Conservation (phyloP, 2,797 vertebrate species). For the Emydoidea blandingii region DNA sequence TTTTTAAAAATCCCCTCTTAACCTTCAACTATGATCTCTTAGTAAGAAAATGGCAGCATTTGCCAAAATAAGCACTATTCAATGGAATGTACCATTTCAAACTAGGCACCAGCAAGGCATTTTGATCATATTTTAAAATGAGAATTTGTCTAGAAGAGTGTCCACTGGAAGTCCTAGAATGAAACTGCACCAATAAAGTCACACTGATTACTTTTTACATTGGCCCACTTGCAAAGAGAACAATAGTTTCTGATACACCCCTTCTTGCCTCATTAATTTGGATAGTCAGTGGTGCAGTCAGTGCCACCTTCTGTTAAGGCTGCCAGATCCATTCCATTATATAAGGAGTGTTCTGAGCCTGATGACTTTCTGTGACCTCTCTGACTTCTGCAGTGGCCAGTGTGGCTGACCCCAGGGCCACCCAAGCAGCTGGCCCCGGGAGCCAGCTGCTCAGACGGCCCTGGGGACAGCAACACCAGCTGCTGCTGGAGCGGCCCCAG, state of each 20-base stretch:
- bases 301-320: not conserved
- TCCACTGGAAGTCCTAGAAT: not conserved
- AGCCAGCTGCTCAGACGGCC: no score
- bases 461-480: no score
- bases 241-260: not conserved
- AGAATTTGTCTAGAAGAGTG: not conserved
- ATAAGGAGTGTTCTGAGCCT: no score
- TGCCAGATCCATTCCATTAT: not conserved
- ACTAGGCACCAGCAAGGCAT: accelerated
- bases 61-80: not conserved
- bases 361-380: no score
- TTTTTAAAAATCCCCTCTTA: not conserved
- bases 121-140: not conserved
- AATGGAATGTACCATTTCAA: not conserved
- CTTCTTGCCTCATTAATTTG: not conserved
- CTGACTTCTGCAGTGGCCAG: no score
- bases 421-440: no score
- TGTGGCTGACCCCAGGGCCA: no score
- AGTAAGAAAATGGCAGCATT: not conserved
- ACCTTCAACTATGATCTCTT: not conserved
- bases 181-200: not conserved
- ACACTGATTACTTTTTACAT: not conserved
- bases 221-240: not conserved
- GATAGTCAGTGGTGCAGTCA: not conserved
- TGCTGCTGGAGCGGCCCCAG: no score